Base-by-base conservation (phyloP, 1,140 invertebrate genomes). In the Heterodera schachtii region DNA sequence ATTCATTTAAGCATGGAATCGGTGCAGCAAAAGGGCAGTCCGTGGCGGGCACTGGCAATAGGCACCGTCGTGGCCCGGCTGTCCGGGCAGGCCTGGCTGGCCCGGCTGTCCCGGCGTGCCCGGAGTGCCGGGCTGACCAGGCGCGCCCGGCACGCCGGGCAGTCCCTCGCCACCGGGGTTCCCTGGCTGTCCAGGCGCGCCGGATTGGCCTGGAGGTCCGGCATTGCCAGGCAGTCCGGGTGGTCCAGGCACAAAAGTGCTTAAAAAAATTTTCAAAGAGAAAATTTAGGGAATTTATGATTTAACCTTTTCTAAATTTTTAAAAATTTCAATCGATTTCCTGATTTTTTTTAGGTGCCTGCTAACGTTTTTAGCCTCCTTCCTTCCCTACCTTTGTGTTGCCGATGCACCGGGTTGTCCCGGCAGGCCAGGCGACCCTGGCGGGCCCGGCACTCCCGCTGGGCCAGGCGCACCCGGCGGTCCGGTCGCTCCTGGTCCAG, bases 371-470 rank as follows among this genome's bases (percentile, higher is more conserved):
- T 1, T 31, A 31, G 31, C 1, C 31, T n/a, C 31, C 31, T 1
- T 31, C 31, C 0, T 1, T 31, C 31, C 1, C 16, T 64, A 64
- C 57, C 57, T 64, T 64, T 19, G 11, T 64, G 16, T 64, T 64
- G 57, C 11, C 11, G 57, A 16, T 44, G 79, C 74, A 60, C 83
- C 87, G 70, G 81, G 81, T 5, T 84, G 73, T 11, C 85, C 85
- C 77, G 85, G 84, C 73, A 77, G 11, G 81, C 87, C 79, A 70
- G 82, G 74, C 76, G 64, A 31, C 43, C 83, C 85, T 52, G 73
- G 64, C 13, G n/a, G 43, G 71, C 86, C 85, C 57, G 78, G 44
- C 11, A 57, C 31, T 16, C 85, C 85, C 44, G 85, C 67, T 31
- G 5, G 78, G 78, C 78, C 73, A 44, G 78, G 78, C 13, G 78